Base-by-base conservation (phyloP, 1,140 invertebrate species). In the Stenopsyche tienmushanensis region DNA sequence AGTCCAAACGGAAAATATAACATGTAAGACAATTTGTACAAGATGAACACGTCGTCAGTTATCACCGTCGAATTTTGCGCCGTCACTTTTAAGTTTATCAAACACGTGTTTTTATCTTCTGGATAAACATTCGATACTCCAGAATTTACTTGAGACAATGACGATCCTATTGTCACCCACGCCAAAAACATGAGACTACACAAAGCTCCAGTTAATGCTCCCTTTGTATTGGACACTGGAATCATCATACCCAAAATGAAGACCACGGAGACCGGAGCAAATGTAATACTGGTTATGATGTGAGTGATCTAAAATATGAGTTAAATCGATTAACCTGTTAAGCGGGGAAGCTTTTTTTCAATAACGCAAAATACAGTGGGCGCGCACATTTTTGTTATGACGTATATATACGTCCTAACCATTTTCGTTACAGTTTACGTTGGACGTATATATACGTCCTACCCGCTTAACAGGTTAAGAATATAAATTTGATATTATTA, bases 161-260 rank as follows among this genome's bases (percentile, higher is more conserved):
- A 58, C 20, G 53, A 17, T 3, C 66, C 66, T 8, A 67, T 64
- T 10, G 54, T 29, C 10, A 95, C 86, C 90, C 90, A 94, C 7
- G 88, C 84, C 69, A 91, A 85, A 15, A 91, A 78, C 3, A 82
- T 72, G 1, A 93, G 77, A 50, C 89, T 85, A 24, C 82, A 73
- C 0, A 82, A 70, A 20, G 77, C 79, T 3, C 82, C 82, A 25
- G 71, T 73, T 1, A 81, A 69, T 17, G 81, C 82, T 39, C 82
- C 86, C 69, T 83, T 83, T 1, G 78, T 80, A 77, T 90, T 91
- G 9, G 85, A 82, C 83, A 85, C 90, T 0, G 90, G 90, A 54
- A 89, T 79, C 25, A 90, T 78, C 82, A 92, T 89, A 54, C 90
- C 91, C 1, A 93, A 74, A 0, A 86, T 85, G 71, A 93, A 93